Evolutionary conservation across 2,113 vertebrate species (phyloP), one percentile per base, ranked within the genome.

Genomic region (Paraplagusia blochii): DNA sequence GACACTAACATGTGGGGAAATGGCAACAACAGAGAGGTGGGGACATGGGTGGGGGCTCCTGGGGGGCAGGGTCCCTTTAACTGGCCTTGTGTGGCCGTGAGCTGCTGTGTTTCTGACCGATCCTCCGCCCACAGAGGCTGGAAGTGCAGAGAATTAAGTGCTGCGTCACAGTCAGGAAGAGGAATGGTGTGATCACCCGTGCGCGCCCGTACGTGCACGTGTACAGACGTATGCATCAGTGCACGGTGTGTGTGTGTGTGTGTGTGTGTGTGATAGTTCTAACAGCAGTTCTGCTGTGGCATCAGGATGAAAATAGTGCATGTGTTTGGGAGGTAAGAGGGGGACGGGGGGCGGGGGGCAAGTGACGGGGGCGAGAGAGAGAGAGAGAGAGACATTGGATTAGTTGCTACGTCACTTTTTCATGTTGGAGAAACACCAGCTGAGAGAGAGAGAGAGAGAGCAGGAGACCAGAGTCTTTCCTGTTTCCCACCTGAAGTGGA

Each of bases 81-180:
- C 59, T 73, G 36, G 47, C 44, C 77, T 53, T 56, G 66, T 63
- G 51, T 72, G 69, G 74, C 68, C 66, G 76, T 74, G 66, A 76
- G 74, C 66, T 64, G 44, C 59, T 66, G 53, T 70, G 57, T 78
- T 69, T 83, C 67, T 80, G 74, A 67, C 72, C 80, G 44, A 65
- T 77, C 62, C 36, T n/a, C 22, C 66, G 86, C 91, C 92, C 71
- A 93, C 93, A 93, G 88, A 89, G 88, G 92, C 88, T 58, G 57
- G 78, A 94, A 87, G 92, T 89, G 90, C 90, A 89, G 93, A 95
- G 94, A 98, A 99, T 97, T 95, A 96, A 95, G 90, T 95, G 94
- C 95, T 99, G 96, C 96, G 95, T 99, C 96, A 99, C 94, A 95
- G 91, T 91, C 91, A 72, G 84, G 69, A 74, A 87, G 87, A 84